Evolutionary conservation across 2,888 invertebrate genomes (phyloP).

Genomic region (Dolichopus griseipennis): DNA sequence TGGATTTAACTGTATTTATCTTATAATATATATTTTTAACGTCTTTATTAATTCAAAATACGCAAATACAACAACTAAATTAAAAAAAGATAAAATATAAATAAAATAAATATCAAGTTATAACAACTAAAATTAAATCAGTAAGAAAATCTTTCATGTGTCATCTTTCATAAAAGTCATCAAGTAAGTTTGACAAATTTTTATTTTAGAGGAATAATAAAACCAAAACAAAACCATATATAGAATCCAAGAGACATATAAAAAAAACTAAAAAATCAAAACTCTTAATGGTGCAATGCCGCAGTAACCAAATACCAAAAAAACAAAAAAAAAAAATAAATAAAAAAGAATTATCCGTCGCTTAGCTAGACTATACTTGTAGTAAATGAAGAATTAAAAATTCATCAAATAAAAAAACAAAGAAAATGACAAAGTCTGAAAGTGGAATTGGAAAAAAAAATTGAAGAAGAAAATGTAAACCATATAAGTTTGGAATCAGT

Average conservation of each 20-base stretch:
- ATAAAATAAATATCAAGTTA: too few species aligned
- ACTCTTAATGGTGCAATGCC: not conserved
- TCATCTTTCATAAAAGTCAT: constrained; percentile 9
- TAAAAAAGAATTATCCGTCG: not conserved
- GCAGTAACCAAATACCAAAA: not conserved
- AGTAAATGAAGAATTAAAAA: too few species aligned
- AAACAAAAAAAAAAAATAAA: not conserved
- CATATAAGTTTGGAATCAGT: too few species aligned
- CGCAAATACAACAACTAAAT: too few species aligned
- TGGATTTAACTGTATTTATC: too few species aligned
- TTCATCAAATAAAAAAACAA: too few species aligned
- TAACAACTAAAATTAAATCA: not conserved
- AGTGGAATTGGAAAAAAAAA: too few species aligned
- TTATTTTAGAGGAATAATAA: not conserved
- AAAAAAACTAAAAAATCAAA: not conserved
- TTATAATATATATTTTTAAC: too few species aligned
- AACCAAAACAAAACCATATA: not conserved
- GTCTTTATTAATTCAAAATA: too few species aligned
- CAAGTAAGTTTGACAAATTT: constrained; percentile 9
- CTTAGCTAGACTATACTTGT: not conserved
- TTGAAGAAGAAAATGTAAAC: too few species aligned
- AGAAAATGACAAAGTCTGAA: too few species aligned
- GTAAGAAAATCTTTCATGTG: not conserved
- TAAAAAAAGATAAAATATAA: too few species aligned
- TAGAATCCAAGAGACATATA: not conserved